Conservation (phyloP, 2,113 vertebrate genomes). For the Onychostruthus taczanowskii region DNA sequence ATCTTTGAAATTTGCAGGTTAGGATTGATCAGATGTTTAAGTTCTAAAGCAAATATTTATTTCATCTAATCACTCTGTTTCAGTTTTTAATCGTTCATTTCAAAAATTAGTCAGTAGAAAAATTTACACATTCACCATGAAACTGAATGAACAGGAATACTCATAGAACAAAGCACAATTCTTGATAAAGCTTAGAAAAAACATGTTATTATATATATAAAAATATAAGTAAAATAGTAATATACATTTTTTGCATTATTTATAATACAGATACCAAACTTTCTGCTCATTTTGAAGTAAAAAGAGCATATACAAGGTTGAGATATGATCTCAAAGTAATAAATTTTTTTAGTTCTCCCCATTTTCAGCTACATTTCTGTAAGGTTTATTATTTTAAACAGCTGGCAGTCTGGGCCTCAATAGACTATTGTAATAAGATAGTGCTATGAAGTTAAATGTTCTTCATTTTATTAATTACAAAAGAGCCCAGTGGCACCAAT, state of each 20-base stretch:
- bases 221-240: not conserved
- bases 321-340: not conserved
- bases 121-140: not conserved
- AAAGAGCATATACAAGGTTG: not conserved
- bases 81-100: not conserved
- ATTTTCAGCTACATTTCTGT: not conserved
- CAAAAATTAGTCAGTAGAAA: not conserved
- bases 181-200: not conserved
- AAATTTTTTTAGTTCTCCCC: accelerated
- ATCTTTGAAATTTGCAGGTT: not conserved
- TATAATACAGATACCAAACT: not conserved
- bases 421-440: not conserved
- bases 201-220: no score
- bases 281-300: not conserved
- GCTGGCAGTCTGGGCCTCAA: not conserved
- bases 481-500: not conserved
- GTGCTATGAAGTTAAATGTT: not conserved
- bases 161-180: not conserved
- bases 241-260: not conserved
- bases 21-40: not conserved
- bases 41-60: not conserved
- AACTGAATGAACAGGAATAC: not conserved
- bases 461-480: not conserved
- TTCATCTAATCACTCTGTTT: not conserved
- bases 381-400: conserved; percentile 19